Evolutionary conservation across 2,888 invertebrate genomes (phyloP).

Genomic region (Hedychridium roseum): DNA sequence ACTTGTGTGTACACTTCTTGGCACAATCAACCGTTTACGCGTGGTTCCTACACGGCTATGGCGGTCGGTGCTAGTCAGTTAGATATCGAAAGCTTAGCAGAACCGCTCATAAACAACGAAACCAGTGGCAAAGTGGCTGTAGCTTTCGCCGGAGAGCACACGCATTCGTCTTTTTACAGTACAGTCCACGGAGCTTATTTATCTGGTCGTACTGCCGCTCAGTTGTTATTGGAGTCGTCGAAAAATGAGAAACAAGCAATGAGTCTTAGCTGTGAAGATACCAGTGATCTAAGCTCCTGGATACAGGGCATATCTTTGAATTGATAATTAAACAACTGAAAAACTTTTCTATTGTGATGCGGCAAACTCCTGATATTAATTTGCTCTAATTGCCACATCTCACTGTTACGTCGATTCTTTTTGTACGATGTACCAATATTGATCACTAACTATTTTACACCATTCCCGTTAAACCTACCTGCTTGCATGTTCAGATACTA

Average conservation of each 20-base stretch:
- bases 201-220: conserved; percentile 84
- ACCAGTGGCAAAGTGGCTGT: conserved; percentile 74
- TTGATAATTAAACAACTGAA: conserved; percentile 54
- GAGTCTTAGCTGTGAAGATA: conserved; percentile 76
- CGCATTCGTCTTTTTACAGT: conserved; percentile 93
- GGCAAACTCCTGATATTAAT: no score
- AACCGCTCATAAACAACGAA: conserved; percentile 79
- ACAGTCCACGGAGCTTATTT: conserved; percentile 95
- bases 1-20: conserved; percentile 89
- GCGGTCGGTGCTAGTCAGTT: conserved; percentile 87
- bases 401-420: no score
- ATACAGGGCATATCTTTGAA: conserved; percentile 86
- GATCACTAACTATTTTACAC: no score
- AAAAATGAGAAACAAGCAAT: conserved; percentile 72
- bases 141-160: conserved; percentile 92
- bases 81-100: conserved; percentile 87
- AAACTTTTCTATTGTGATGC: no score
- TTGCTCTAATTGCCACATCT: no score
- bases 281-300: conserved; percentile 87
- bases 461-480: no score
- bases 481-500: no score
- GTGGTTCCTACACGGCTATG: conserved; percentile 91
- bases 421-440: no score
- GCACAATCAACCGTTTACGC: conserved; percentile 82
- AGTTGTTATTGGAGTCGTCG: conserved; percentile 69